Evolutionary conservation across 2,113 vertebrate genomes (phyloP).

Genomic region (Jaculus jaculus): DNA sequence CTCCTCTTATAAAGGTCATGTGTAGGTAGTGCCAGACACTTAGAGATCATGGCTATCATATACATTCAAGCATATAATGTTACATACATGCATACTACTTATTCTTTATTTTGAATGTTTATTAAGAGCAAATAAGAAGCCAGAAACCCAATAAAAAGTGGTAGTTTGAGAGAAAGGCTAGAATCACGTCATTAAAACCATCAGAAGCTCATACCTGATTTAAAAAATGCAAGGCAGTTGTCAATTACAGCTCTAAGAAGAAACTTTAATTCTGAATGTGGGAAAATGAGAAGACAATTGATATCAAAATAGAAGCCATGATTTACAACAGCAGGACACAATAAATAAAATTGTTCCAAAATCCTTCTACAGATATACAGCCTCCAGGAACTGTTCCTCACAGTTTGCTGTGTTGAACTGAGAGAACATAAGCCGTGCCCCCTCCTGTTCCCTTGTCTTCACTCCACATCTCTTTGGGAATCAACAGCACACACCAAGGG

Average conservation of each 20-base stretch:
- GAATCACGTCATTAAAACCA: not conserved
- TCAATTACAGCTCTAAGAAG: not conserved
- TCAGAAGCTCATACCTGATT: not conserved
- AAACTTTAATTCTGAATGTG: not conserved
- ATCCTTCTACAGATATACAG: not conserved
- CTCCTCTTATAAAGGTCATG: too few relatives aligned
- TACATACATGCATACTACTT: not conserved
- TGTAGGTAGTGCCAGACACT: too few relatives aligned
- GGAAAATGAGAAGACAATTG: not conserved
- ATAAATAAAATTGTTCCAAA: not conserved
- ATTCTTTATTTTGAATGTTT: not conserved
- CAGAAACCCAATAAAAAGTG: not conserved
- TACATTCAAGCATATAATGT: not conserved
- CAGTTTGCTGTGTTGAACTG: not conserved
- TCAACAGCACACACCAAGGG: slow-evolving; percentile 6
- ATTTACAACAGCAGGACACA: not conserved
- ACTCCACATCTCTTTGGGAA: slow-evolving; percentile 9
- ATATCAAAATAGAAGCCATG: not conserved
- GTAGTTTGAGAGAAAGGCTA: not conserved
- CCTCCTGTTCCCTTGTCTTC: not conserved
- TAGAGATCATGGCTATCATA: too few relatives aligned
- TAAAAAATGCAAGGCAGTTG: not conserved
- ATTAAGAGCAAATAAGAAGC: not conserved
- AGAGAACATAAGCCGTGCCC: not conserved
- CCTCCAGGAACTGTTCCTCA: not conserved